phyloP scores from a whole-genome alignment of 2,113 vertebrate species.

The Ivindomyrus marchei region DNA sequence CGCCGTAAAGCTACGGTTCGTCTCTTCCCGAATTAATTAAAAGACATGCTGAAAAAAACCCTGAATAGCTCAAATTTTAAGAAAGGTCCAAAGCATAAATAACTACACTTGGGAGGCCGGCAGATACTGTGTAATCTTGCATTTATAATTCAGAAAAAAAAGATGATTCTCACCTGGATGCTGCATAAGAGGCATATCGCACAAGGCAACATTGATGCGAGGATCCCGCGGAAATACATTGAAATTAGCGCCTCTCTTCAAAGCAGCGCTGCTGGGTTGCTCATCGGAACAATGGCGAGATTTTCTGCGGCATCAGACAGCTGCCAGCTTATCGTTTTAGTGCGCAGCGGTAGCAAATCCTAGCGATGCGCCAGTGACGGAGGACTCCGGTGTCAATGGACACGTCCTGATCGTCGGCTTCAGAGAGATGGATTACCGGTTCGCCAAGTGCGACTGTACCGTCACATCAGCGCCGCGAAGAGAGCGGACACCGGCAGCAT shows the following conservation, averaged over 20 bases:
- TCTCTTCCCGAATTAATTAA: neutral
- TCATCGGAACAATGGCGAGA: slow-evolving; percentile 60
- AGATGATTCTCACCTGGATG: slow-evolving; percentile 44
- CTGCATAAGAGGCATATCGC: slow-evolving; percentile 34
- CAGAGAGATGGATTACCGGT: neutral
- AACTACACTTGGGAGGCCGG: neutral
- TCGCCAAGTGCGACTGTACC: neutral
- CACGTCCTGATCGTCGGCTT: neutral
- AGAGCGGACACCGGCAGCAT: neutral
- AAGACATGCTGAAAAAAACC: neutral
- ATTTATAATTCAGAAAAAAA: slow-evolving; percentile 4
- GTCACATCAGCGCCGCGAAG: neutral
- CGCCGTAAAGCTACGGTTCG: neutral
- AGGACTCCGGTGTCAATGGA: neutral
- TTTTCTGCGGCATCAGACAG: slow-evolving; percentile 46
- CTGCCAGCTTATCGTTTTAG: slow-evolving; percentile 18
- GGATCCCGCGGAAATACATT: slow-evolving; percentile 21
- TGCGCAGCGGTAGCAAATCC: neutral
- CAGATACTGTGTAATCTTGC: neutral
- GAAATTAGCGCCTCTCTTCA: slow-evolving; percentile 5
- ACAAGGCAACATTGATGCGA: slow-evolving; percentile 36
- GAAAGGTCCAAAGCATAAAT: neutral
- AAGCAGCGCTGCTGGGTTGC: slow-evolving; percentile 34
- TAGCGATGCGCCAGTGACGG: neutral
- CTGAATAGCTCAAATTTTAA: neutral